Evolutionary conservation across 2,113 vertebrate species (phyloP), one percentile per base, ranked within the genome.

Genomic region (Athene cunicularia): DNA sequence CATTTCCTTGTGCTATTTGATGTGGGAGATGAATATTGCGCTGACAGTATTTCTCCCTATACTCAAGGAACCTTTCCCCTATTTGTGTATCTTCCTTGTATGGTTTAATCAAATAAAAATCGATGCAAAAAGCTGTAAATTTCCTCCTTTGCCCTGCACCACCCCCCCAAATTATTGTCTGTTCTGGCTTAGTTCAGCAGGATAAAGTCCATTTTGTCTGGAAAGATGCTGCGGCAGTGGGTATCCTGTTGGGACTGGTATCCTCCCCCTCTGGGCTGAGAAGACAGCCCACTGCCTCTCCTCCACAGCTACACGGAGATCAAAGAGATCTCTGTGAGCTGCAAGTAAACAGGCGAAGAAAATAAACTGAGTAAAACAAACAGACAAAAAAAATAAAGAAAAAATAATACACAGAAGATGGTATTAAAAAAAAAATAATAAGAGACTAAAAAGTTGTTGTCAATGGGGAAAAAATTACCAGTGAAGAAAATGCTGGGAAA

Each of bases 281-380:
- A 67, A 63, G 16, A 16, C 30, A 87, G 21, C 64, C 33, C 21
- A 5, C 4, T 21, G 59, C 30, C 20, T 41, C 49, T 64, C 53
- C 63, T 32, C 63, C 1, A 2, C 55, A 56, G 35, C 35, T 74
- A 24, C 20, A 14, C 0, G 0, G 55, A 60, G 22, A n/a, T 23
- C 33, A 80, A 2, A 49, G 9, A 80, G 39, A 77, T 30, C n/a
- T 33, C 53, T 26, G n/a, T 7, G 13, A 81, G 55, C 74, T 49
- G 23, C 17, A 32, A 67, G 19, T 20, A 35, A 47, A 55, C 28
- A 80, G 23, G 35, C 7, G 47, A 30, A 45, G 18, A 35, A 66
- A 81, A 49, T 9, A 53, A 68, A 76, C 7, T 8, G 4, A 58
- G 6, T 6, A 5, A 22, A 19, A 63, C 26, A n/a, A 21, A 17